These are phyloP conservation scores for Aphelinus atriplicis DNA, from an alignment of 1,140 invertebrate species.

Conservation along the genomic window DNA sequence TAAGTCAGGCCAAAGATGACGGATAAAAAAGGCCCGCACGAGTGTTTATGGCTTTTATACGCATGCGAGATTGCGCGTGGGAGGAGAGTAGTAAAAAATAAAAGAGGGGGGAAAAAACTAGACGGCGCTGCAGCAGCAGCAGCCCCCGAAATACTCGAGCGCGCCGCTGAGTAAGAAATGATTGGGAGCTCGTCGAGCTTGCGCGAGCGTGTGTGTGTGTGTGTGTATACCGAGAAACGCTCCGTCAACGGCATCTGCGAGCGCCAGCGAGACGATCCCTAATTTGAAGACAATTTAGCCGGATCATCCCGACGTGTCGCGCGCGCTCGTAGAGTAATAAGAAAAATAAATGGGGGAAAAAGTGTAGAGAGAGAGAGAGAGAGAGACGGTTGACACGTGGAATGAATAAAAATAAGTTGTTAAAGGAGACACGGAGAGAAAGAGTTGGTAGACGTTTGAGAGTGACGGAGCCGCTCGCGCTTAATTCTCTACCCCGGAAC, in stretches of 20 bases:
- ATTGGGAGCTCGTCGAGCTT: no score
- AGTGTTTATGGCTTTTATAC: constrained; percentile 31
- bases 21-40: constrained; percentile 34
- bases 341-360: no score
- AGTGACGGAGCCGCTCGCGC: no score
- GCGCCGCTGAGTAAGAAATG: constrained; percentile 23
- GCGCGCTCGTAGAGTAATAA: no score
- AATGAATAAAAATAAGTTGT: constrained; percentile 35
- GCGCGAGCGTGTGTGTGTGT: no score
- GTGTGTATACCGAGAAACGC: no score
- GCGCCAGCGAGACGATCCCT: constrained; percentile 7
- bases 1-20: constrained; percentile 40
- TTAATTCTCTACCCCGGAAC: background rate
- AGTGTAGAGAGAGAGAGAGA: no score
- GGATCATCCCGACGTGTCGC: background rate
- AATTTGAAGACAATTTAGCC: constrained; percentile 32
- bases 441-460: no score
- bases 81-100: background rate
- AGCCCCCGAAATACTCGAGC: background rate
- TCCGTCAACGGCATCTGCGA: background rate
- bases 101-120: background rate
- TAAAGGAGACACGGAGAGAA: no score
- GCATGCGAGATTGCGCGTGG: constrained; percentile 29
- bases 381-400: constrained; percentile 17
- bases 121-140: background rate